These are phyloP conservation scores for Salpingus planirostris DNA, from an alignment of 2,888 invertebrate genomes.

Conservation along the genomic window DNA sequence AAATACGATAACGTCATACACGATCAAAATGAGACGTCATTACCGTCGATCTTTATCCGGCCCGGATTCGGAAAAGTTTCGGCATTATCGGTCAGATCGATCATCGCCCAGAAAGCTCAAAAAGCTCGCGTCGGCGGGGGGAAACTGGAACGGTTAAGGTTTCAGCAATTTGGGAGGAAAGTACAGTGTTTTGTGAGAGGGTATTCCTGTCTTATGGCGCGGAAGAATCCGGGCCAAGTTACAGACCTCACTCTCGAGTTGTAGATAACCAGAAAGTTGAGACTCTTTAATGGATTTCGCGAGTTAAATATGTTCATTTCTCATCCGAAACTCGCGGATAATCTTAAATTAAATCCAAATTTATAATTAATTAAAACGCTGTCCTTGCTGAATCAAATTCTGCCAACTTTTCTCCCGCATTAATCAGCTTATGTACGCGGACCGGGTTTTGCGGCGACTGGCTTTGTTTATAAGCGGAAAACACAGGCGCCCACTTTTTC, in stretches of 20 bases:
- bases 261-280: conserved; percentile 29
- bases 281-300: conserved; percentile 32
- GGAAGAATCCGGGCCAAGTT: conserved; percentile 23
- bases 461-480: too few relatives aligned
- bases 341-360: conserved; percentile 25
- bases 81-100: too few relatives aligned
- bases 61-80: too few relatives aligned
- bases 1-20: too few relatives aligned
- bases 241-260: conserved; percentile 22
- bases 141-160: too few relatives aligned
- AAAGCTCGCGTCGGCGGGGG: too few relatives aligned
- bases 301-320: conserved; percentile 32
- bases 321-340: conserved; percentile 21
- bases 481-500: too few relatives aligned
- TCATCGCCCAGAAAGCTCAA: too few relatives aligned
- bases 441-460: too few relatives aligned
- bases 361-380: conserved; percentile 24
- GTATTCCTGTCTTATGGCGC: conserved; percentile 23
- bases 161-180: conserved; percentile 9
- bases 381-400: conserved; percentile 4
- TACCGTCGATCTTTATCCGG: too few relatives aligned
- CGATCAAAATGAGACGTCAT: too few relatives aligned
- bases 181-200: conserved; percentile 13
- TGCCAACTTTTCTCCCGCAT: conserved; percentile 1
- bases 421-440: too few relatives aligned